Evolutionary conservation across 2,888 invertebrate species (phyloP).

Genomic region (Megaustenia siamemsis): DNA sequence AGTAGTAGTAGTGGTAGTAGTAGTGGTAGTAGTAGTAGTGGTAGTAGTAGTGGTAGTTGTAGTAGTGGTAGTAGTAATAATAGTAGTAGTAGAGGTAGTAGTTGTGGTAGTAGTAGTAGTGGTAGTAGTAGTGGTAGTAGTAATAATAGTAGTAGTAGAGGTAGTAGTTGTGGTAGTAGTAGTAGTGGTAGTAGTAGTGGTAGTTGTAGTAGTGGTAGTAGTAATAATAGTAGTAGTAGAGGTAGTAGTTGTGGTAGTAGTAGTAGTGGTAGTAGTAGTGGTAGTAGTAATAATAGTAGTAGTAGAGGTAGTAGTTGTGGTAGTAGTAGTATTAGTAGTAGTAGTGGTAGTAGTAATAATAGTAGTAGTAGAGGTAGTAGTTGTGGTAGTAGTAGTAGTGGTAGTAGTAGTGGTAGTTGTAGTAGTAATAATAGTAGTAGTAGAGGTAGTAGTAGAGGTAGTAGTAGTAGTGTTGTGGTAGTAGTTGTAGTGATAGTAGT

Average conservation of each 20-base stretch:
- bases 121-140: too few relatives aligned
- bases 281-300: too few relatives aligned
- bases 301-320: background rate
- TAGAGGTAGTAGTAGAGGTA: background rate
- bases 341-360: background rate
- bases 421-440: constrained; percentile 24
- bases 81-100: too few relatives aligned
- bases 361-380: background rate
- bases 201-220: background rate
- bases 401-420: constrained; percentile 1
- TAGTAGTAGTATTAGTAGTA: constrained; percentile 1
- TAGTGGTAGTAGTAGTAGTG: constrained; percentile 21
- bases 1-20: constrained; percentile 1
- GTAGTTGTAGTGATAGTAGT: background rate
- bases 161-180: background rate
- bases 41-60: constrained; percentile 6
- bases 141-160: too few relatives aligned
- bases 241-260: background rate
- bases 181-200: too few relatives aligned
- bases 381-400: constrained; percentile 2
- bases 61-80: too few relatives aligned
- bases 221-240: too few relatives aligned
- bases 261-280: too few relatives aligned
- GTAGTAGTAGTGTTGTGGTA: background rate
- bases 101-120: too few relatives aligned